Percentiles rank a stretch among this genome's conserved stretches.
Conservation (phyloP, 2,888 invertebrate genomes). For the Anorthoa munda region DNA sequence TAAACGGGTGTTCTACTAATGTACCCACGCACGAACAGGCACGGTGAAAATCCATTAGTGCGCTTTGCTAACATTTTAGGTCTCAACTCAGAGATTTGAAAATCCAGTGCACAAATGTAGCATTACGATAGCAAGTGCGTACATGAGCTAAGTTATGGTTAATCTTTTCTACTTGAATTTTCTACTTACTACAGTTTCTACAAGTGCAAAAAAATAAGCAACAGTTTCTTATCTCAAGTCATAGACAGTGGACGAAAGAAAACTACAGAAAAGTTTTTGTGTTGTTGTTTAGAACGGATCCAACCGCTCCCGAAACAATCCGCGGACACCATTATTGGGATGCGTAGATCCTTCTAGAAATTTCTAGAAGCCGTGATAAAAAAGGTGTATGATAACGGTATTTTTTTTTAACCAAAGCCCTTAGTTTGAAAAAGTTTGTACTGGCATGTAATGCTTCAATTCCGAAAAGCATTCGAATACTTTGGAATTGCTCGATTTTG, state of each 20-base stretch:
- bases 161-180: conserved; percentile 12
- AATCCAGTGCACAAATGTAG: too few relatives aligned
- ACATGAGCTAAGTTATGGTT: not conserved
- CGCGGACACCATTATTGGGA: too few relatives aligned
- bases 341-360: not conserved
- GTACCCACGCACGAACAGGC: not conserved
- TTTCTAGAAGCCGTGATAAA: not conserved
- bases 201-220: conserved; percentile 31
- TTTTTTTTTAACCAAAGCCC: too few relatives aligned
- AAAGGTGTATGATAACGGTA: not conserved
- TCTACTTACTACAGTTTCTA: conserved; percentile 49
- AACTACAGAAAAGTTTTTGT: conserved; percentile 12
- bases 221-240: conserved; percentile 29
- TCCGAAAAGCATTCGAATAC: too few relatives aligned
- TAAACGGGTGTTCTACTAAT: not conserved
- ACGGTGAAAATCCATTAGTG: not conserved
- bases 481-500: too few relatives aligned
- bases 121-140: not conserved
- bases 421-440: too few relatives aligned
- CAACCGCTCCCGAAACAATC: not conserved
- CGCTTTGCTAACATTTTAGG: not conserved
- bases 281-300: too few relatives aligned
- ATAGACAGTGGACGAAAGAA: conserved; percentile 10
- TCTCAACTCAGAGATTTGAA: too few relatives aligned
- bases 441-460: too few relatives aligned